Evolutionary conservation across 2,113 vertebrate species (phyloP).

Genomic region (Nestor notabilis): DNA sequence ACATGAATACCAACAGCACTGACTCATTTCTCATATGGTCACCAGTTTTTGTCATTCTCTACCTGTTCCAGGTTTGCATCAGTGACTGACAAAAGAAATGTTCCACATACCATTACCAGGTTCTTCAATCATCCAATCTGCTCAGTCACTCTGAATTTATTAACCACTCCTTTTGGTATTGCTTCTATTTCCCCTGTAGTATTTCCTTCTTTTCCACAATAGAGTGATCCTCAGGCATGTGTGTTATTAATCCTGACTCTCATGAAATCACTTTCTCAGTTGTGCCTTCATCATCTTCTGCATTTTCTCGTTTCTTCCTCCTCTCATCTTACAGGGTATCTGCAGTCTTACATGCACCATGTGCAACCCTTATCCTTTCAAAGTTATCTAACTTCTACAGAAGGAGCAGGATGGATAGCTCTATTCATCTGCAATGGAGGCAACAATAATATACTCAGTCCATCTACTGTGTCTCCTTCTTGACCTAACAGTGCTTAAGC

Average conservation of each 20-base stretch:
- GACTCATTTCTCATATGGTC: slow-evolving; percentile 34
- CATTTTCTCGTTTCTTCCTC: neutral
- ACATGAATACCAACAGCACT: slow-evolving; percentile 38
- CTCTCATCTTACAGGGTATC: neutral
- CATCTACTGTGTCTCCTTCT: neutral
- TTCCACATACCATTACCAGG: neutral
- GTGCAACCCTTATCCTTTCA: neutral
- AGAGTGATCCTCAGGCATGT: neutral
- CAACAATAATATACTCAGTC: neutral
- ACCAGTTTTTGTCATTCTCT: slow-evolving; percentile 30
- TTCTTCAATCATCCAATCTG: slow-evolving; percentile 51
- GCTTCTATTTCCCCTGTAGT: neutral
- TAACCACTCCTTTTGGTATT: slow-evolving; percentile 14
- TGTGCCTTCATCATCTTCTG: neutral
- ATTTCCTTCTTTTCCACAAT: neutral
- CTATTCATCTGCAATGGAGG: neutral
- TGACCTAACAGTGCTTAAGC: neutral
- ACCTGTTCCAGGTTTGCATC: slow-evolving; percentile 12
- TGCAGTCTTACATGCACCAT: neutral
- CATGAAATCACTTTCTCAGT: neutral
- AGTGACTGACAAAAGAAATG: slow-evolving; percentile 8
- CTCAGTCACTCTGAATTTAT: slow-evolving; percentile 47
- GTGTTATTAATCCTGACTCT: neutral
- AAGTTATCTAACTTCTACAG: neutral
- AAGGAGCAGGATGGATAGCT: neutral